These are phyloP conservation scores for Patella caerulea DNA, from an alignment of 2,888 invertebrate genomes.

Conservation along the genomic window DNA sequence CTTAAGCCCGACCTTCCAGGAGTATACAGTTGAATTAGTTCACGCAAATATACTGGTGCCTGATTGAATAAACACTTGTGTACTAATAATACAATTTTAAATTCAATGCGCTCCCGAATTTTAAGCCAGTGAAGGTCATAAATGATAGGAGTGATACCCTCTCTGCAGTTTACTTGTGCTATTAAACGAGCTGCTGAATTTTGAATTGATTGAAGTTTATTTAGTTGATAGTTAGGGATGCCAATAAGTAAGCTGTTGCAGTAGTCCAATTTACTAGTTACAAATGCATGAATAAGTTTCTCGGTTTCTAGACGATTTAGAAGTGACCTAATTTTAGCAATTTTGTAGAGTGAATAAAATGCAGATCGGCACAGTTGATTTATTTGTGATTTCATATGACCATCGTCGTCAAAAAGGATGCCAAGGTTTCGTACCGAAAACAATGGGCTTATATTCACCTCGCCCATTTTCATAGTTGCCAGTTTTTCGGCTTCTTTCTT, in stretches of 20 bases:
- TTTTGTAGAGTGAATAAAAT: not conserved
- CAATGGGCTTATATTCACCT: not conserved
- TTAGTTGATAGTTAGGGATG: no score
- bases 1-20: no score
- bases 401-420: not conserved
- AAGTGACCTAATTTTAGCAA: not conserved
- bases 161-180: no score
- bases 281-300: not conserved
- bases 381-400: not conserved
- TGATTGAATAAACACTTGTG: no score
- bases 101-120: no score
- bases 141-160: no score
- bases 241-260: not conserved
- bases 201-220: no score
- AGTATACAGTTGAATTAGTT: no score
- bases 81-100: no score
- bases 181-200: no score
- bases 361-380: not conserved
- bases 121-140: no score
- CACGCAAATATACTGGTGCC: no score
- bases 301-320: not conserved
- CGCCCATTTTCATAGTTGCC: not conserved
- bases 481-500: not conserved
- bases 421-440: not conserved
- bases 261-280: not conserved